Evolutionary conservation across 2,797 vertebrate species (phyloP).

Genomic region (Scolopax rusticola): DNA sequence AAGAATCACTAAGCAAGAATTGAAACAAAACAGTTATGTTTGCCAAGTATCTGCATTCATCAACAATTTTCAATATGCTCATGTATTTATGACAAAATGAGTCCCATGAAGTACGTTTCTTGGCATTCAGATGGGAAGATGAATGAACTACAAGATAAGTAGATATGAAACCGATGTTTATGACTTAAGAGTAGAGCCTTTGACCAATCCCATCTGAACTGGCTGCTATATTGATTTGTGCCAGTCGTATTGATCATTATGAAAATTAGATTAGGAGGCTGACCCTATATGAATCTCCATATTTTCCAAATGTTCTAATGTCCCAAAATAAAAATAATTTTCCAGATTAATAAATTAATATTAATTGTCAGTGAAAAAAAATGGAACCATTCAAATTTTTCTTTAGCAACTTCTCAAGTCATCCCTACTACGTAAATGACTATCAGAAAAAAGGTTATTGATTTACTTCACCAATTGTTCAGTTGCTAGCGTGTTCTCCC

Average conservation of each 20-base stretch:
- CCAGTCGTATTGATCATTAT: not conserved
- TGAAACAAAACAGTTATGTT: not conserved
- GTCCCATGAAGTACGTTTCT: not conserved
- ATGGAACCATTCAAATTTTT: not conserved
- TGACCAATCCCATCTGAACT: not conserved
- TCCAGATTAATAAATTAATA: not conserved
- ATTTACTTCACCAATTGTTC: not conserved
- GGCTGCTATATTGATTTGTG: not conserved
- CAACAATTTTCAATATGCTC: not conserved
- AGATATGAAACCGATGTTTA: not conserved
- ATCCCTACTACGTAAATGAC: not conserved
- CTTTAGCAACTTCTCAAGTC: not conserved
- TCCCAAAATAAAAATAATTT: not conserved
- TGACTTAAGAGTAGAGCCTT: not conserved
- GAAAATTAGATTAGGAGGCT: not conserved
- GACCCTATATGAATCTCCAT: not conserved
- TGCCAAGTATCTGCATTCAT: not conserved
- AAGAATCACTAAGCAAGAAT: not conserved
- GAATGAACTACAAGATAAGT: not conserved
- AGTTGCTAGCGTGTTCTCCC: not conserved
- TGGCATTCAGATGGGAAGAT: not conserved
- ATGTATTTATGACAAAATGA: not conserved
- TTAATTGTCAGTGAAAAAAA: not conserved
- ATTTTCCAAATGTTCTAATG: not conserved
- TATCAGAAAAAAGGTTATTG: not conserved